These are phyloP conservation scores for Agrilus biguttatus DNA, from an alignment of 2,888 invertebrate genomes.

Conservation along the genomic window DNA sequence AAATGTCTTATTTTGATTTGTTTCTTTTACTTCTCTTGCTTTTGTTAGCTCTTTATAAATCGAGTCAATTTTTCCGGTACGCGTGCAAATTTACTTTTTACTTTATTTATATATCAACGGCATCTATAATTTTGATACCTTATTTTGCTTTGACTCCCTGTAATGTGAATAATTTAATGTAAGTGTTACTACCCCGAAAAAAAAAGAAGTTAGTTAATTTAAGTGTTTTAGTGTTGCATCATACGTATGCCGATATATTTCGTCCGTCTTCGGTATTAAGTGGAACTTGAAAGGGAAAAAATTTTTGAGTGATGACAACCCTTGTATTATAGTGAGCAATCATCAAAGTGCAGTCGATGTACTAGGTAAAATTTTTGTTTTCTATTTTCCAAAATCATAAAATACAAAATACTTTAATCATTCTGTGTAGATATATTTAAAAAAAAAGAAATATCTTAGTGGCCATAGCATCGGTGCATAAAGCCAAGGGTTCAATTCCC, in stretches of 20 bases:
- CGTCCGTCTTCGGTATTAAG: constrained; percentile 58
- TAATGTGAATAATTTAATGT: constrained; percentile 69
- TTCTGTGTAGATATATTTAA: too few relatives aligned
- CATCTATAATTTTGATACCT: constrained; percentile 47
- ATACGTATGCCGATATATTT: constrained; percentile 55
- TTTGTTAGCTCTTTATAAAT: too few relatives aligned
- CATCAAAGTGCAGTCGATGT: constrained; percentile 88
- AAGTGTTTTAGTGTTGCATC: constrained; percentile 49
- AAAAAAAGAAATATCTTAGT: too few relatives aligned
- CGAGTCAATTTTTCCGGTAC: too few relatives aligned
- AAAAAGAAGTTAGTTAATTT: constrained; percentile 2
- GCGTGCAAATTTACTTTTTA: too few relatives aligned
- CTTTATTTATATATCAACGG: too few relatives aligned
- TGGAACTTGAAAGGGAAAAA: constrained; percentile 69
- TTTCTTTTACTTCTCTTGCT: too few relatives aligned
- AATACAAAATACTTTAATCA: too few relatives aligned
- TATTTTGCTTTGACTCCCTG: constrained; percentile 56
- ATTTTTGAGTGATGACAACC: constrained; percentile 61
- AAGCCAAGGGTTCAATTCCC: too few relatives aligned
- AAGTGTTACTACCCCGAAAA: constrained; percentile 31
- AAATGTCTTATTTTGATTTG: too few relatives aligned
- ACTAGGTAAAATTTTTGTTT: constrained; percentile 44
- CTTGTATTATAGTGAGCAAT: constrained; percentile 78
- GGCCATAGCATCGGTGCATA: too few relatives aligned
- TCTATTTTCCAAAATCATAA: too few relatives aligned